Evolutionary conservation across 2,888 invertebrate species (phyloP), one percentile per base, ranked within the genome.

Genomic region (Venusia cambrica): DNA sequence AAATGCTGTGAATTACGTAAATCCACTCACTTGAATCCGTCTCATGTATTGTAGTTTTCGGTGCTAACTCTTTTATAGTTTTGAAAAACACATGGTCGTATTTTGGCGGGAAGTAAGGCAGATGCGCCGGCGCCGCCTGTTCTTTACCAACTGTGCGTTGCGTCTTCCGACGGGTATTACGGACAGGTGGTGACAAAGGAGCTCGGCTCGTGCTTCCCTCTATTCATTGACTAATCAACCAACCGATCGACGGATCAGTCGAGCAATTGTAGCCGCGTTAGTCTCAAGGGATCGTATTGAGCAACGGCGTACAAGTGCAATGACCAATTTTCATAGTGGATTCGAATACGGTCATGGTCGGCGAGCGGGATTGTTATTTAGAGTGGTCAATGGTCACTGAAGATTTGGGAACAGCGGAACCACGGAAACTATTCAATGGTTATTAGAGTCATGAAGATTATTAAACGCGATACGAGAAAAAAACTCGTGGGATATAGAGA

Each of bases 151-250:
- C 51, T 48, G 42, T 69, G 69, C 60, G 47, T 54, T 45, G 57
- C 69, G 74, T 75, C 80, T 84, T 84, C 83, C 83, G 75, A 78
- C 69, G 78, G 69, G 75, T 69, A 78, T 81, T 80, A 80, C 72
- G 57, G 79, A 78, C 81, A 85, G 84, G 84, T 84, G 84, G 76
- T 76, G 80, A 79, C 79, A 76, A 72, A 73, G 68, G 72, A 76
- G 63, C 57, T 63, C 72, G 70, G 63, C 57, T 67, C 73, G 71
- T 66, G 72, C 74, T 79, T 78, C 78, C 81, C 73, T 76, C 63
- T 61, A 58, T 58, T 51, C 53, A 51, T 41, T 39, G 35, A 35
- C 32, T 21, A 34, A 35, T 40, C 33, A 13, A 27, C 16, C 37
- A 10, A 37, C 26, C 51, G 42, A 48, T 38, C 62, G 57, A 62